These are phyloP conservation scores for Leuciscus idus DNA, from an alignment of 2,113 vertebrate genomes.

Conservation along the genomic window DNA sequence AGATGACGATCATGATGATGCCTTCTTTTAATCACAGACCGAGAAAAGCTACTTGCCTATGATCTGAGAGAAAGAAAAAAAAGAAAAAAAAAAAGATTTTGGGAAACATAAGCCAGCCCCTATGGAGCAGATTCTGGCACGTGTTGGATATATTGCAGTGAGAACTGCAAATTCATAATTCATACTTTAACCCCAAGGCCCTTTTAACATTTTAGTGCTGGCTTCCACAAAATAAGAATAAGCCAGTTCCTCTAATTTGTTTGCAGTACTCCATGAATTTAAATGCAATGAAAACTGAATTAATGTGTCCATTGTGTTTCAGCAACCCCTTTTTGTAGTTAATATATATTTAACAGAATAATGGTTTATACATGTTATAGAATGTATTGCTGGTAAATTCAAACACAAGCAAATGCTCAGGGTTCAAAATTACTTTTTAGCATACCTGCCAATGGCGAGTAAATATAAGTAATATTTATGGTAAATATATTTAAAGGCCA, in stretches of 20 bases:
- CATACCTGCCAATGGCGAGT: neutral
- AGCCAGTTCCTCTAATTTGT: conserved; percentile 12
- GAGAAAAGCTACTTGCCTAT: conserved; percentile 12
- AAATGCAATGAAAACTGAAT: conserved; percentile 17
- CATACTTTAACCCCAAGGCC: neutral
- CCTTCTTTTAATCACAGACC: conserved; percentile 46
- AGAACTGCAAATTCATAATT: conserved; percentile 7
- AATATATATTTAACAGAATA: neutral
- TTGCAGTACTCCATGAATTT: conserved; percentile 13
- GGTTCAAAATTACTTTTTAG: neutral
- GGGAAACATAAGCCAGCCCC: neutral
- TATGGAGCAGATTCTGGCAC: conserved; percentile 13
- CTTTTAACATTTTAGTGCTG: conserved; percentile 31
- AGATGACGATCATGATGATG: conserved; percentile 57
- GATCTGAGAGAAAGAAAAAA: neutral
- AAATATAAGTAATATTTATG: neutral
- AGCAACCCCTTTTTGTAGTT: neutral
- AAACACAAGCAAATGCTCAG: neutral
- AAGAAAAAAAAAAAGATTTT: neutral
- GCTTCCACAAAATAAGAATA: neutral
- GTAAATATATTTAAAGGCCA: neutral
- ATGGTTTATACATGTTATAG: conserved; percentile 13
- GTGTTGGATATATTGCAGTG: neutral
- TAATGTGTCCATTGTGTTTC: neutral
- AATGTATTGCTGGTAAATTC: neutral